Percentiles rank a stretch among this genome's conserved stretches.
Evolutionary conservation across 2,888 invertebrate genomes (phyloP).

Genomic region (Dromius quadrimaculatus): DNA sequence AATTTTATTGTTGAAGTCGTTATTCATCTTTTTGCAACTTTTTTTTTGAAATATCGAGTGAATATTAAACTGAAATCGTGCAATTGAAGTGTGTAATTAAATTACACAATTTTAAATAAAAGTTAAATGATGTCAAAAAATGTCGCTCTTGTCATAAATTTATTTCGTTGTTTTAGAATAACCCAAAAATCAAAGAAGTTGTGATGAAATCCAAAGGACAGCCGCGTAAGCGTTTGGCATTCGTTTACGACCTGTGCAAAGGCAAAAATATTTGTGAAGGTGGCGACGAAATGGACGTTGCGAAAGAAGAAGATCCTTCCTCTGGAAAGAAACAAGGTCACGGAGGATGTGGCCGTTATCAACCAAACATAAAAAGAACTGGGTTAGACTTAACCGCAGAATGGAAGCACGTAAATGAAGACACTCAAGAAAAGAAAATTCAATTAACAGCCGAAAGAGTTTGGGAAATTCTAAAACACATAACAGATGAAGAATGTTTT

Average conservation of each 20-base stretch:
- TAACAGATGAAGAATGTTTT: slow-evolving; percentile 93
- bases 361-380: slow-evolving; percentile 89
- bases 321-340: slow-evolving; percentile 76
- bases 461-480: slow-evolving; percentile 96
- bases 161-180: slow-evolving; percentile 78
- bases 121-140: too few relatives aligned
- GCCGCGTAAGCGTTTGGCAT: slow-evolving; percentile 91
- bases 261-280: slow-evolving; percentile 98
- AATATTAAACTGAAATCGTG: too few relatives aligned
- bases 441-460: slow-evolving; percentile 94
- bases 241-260: slow-evolving; percentile 98
- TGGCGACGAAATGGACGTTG: slow-evolving; percentile 96
- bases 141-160: slow-evolving; percentile 47
- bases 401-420: slow-evolving; percentile 99
- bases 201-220: slow-evolving; percentile 97
- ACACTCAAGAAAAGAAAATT: slow-evolving; percentile 97
- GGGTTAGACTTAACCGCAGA: slow-evolving; percentile 96
- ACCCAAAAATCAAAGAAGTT: slow-evolving; percentile 94
- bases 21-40: too few relatives aligned
- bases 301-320: slow-evolving; percentile 76
- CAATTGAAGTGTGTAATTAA: too few relatives aligned
- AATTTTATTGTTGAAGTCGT: too few relatives aligned
- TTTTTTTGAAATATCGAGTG: too few relatives aligned
- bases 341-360: slow-evolving; percentile 98
- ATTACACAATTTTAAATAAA: neutral